Percentiles rank a stretch among this genome's conserved stretches.
These are phyloP conservation scores for Erannis defoliaria DNA, from an alignment of 2,888 invertebrate species.

Conservation along the genomic window DNA sequence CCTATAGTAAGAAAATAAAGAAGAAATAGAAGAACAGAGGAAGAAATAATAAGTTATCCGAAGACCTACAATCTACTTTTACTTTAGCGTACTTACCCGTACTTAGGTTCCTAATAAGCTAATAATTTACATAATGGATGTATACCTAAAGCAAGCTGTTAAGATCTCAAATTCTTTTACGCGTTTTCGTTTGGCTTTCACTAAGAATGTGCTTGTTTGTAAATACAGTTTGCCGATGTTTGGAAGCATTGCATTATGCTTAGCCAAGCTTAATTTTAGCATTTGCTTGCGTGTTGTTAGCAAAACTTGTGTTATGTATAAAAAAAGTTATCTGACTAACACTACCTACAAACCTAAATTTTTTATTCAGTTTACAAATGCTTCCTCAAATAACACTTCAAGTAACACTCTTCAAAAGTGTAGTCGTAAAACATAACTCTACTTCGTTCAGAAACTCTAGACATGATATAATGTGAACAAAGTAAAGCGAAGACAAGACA, in stretches of 20 bases:
- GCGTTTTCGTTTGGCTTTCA: slow-evolving; percentile 9
- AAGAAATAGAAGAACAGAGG: slow-evolving; percentile 7
- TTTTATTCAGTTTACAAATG: slow-evolving; percentile 26
- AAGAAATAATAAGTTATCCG: slow-evolving; percentile 4
- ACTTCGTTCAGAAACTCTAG: slow-evolving; percentile 23
- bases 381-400: slow-evolving; percentile 36
- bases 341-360: slow-evolving; percentile 38
- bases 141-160: slow-evolving; percentile 34
- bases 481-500: slow-evolving; percentile 32
- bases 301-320: slow-evolving; percentile 46
- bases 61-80: slow-evolving; percentile 25
- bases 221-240: slow-evolving; percentile 16
- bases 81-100: slow-evolving; percentile 29
- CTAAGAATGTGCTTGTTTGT: slow-evolving; percentile 14
- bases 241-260: slow-evolving; percentile 59
- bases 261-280: slow-evolving; percentile 61
- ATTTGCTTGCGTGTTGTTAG: slow-evolving; percentile 60
- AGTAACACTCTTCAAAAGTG: slow-evolving; percentile 17
- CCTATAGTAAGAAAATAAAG: slow-evolving; percentile 11
- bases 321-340: slow-evolving; percentile 29
- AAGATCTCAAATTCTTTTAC: slow-evolving; percentile 10
- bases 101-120: slow-evolving; percentile 32
- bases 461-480: slow-evolving; percentile 21
- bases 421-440: slow-evolving; percentile 14
- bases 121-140: slow-evolving; percentile 15